Evolutionary conservation across 2,888 invertebrate genomes (phyloP), one percentile per base, ranked within the genome.

Genomic region (Odontothrips loti): DNA sequence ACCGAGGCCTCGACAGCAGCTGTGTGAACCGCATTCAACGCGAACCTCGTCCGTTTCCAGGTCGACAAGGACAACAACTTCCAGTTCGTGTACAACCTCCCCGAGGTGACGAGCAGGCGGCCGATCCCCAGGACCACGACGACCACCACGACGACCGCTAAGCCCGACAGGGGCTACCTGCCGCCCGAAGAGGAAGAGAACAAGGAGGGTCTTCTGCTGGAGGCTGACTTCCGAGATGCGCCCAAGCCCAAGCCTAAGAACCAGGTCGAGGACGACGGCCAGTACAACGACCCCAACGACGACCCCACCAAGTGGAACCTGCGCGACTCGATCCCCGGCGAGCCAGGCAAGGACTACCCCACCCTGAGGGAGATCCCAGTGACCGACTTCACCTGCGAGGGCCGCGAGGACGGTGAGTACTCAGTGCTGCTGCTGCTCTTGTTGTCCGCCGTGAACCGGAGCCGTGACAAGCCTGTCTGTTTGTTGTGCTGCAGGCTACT

Each of bases 281-380:
- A 58, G 58, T 75, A 27, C 68, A 27, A 10, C 11, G 68, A 75
- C 68, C 68, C 27, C 68, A 27, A 27, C 68, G 68, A 75, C 68
- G 68, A 75, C 68, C 68, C 68, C 27, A 75, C 27, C 68, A 75
- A 75, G 68, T 90, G 91, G 88, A 90, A 91, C 86, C 90, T 92
- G 83, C 87, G 91, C 81, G 89, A 90, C 80, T 90, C 91, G 27
- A 91, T 93, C 79, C 92, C 92, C 10, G 92, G 92, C 0, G 90
- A 92, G 84, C 92, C 93, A 0, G 92, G 91, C 23, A 87, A 87
- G 79, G 92, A 93, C 86, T 93, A 93, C 85, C 92, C 92, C 0
- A 90, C 91, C 29, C 89, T 90, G 48, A 88, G 89, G 79, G 86
- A 86, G 43, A 89, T 92, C 84, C 92, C 92, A 0, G 88, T 89